A percentile compares a stretch with the other conserved stretches of the same genome.
phyloP scores from a whole-genome alignment of 2,113 vertebrate species.

The Potamarius usumacintae region DNA sequence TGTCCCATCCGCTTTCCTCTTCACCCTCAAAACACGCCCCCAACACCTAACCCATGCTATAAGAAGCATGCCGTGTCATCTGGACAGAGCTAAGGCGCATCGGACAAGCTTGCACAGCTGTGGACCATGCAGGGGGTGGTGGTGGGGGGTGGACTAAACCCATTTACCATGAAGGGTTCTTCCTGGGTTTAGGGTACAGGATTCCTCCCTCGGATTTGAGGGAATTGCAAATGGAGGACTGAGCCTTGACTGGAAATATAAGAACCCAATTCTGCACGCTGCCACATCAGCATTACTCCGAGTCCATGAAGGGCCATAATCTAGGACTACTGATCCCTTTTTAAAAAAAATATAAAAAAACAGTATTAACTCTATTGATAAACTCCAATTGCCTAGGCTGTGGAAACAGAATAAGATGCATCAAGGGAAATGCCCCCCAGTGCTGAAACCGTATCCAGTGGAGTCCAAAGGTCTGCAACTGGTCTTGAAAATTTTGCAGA shows the following conservation, averaged over 20 bases:
- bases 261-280: no score
- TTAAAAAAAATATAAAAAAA: not conserved
- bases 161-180: not conserved
- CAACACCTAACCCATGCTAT: not conserved
- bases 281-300: not conserved
- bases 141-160: not conserved
- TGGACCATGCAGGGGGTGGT: not conserved
- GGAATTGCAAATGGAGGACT: not conserved
- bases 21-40: not conserved
- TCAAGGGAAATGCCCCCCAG: not conserved
- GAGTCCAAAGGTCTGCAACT: not conserved
- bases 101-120: constrained; percentile 7
- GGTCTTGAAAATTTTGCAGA: not conserved
- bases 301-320: not conserved
- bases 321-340: not conserved
- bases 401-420: not conserved
- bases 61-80: not conserved
- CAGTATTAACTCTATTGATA: not conserved
- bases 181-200: not conserved
- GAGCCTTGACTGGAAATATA: not conserved
- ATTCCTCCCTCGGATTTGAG: not conserved
- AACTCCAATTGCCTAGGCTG: not conserved
- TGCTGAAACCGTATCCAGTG: not conserved
- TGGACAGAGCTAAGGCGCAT: not conserved
- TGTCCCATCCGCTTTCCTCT: not conserved